Percentiles rank a stretch among this genome's conserved stretches.
Conservation (phyloP, 1,140 invertebrate species). For the Drosophila pseudoananassae region DNA sequence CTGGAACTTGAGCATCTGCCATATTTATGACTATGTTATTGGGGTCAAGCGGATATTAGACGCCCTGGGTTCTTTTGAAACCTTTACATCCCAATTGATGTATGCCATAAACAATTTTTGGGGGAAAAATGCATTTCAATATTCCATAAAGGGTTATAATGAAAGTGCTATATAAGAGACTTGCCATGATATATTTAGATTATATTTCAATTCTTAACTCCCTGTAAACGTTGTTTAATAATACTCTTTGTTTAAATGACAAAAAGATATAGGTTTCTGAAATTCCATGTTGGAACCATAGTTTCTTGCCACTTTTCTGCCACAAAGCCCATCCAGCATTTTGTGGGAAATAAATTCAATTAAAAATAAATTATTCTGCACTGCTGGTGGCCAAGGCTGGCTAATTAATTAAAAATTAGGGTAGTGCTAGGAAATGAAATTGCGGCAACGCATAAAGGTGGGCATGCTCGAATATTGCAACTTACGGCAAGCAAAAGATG, state of each 20-base stretch:
- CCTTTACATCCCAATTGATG: not conserved
- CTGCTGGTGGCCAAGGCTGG: not conserved
- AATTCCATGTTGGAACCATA: no score
- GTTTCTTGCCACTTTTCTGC: not conserved
- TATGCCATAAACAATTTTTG: not conserved
- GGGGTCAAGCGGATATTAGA: constrained; percentile 48
- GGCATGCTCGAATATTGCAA: constrained; percentile 14
- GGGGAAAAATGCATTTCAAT: not conserved
- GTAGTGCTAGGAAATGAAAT: not conserved
- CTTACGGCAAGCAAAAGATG: constrained; percentile 66
- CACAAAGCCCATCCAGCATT: not conserved
- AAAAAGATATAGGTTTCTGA: no score
- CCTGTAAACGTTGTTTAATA: no score
- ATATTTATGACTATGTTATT: constrained; percentile 62
- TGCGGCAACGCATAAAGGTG: not conserved
- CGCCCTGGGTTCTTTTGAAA: not conserved
- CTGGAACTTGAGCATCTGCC: constrained; percentile 33
- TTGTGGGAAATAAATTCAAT: not conserved
- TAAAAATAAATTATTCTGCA: not conserved
- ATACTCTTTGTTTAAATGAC: no score
- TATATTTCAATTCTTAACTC: no score
- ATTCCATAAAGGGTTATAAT: not conserved
- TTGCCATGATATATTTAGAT: not conserved
- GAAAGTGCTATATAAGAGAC: not conserved
- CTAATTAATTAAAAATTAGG: constrained; percentile 1